Evolutionary conservation across 2,113 vertebrate genomes (phyloP).

Genomic region (Isichthys henryi): DNA sequence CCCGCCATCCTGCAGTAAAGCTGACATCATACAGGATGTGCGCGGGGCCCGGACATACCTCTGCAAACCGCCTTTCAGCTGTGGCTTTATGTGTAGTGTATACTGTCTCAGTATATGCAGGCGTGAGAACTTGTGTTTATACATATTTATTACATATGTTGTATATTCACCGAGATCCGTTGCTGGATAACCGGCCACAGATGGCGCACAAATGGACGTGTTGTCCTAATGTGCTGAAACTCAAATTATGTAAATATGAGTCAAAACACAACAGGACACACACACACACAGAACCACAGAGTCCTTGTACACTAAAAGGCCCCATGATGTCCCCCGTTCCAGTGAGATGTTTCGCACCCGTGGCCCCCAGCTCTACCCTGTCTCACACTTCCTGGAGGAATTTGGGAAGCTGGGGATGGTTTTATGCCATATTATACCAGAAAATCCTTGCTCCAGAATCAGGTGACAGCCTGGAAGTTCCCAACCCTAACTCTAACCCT

Average conservation of each 20-base stretch:
- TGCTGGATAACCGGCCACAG: neutral
- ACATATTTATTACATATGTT: neutral
- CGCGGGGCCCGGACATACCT: neutral
- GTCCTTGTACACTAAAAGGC: neutral
- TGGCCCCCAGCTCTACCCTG: conserved; percentile 48
- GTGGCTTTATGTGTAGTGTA: neutral
- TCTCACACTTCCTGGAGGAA: conserved; percentile 52
- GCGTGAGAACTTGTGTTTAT: neutral
- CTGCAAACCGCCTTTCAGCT: neutral
- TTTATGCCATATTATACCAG: conserved; percentile 20
- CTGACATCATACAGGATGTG: neutral
- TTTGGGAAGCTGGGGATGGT: conserved; percentile 33
- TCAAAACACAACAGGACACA: neutral
- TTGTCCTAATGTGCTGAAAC: neutral
- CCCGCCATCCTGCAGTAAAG: neutral
- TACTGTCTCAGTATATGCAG: neutral
- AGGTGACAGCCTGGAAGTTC: neutral
- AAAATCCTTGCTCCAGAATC: conserved; percentile 41
- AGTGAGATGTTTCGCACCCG: conserved; percentile 36
- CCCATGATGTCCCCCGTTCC: neutral
- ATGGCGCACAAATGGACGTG: neutral
- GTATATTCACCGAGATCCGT: neutral
- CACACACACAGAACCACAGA: neutral
- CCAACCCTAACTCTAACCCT: too few relatives aligned
- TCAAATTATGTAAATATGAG: neutral